phyloP scores from a whole-genome alignment of 2,797 vertebrate genomes.

The Bovichtus variegatus region DNA sequence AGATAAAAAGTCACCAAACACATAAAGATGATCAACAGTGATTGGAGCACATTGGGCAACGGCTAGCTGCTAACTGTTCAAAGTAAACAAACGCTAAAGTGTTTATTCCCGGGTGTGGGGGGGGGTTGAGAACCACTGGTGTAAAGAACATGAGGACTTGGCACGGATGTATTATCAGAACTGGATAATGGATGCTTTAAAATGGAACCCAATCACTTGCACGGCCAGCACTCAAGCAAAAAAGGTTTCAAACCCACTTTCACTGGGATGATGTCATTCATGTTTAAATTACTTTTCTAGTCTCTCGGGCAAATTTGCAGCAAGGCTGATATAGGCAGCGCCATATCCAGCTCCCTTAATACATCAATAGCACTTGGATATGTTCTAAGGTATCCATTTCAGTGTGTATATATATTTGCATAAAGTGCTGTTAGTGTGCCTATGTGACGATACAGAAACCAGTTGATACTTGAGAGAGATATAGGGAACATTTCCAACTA shows the following conservation, averaged over 20 bases:
- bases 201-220: neutral
- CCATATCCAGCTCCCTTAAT: neutral
- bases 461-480: neutral
- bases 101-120: no score
- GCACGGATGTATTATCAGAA: conserved; percentile 3
- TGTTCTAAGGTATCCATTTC: neutral
- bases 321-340: neutral
- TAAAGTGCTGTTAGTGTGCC: conserved; percentile 3
- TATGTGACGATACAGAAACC: neutral
- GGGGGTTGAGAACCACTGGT: no score
- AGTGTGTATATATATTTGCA: neutral
- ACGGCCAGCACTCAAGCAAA: neutral
- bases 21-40: no score
- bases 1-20: no score
- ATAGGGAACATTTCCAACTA: neutral
- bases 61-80: no score
- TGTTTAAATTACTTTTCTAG: neutral
- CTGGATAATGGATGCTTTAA: neutral
- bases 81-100: no score
- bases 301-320: neutral
- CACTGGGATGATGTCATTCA: neutral
- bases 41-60: no score
- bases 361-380: neutral
- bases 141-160: neutral
- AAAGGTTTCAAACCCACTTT: rapidly evolving